Evolutionary conservation across 92 coral and sea anemone species (phyloP), one percentile per base, ranked within the genome.

Genomic region (Epizoanthus stellaris): DNA sequence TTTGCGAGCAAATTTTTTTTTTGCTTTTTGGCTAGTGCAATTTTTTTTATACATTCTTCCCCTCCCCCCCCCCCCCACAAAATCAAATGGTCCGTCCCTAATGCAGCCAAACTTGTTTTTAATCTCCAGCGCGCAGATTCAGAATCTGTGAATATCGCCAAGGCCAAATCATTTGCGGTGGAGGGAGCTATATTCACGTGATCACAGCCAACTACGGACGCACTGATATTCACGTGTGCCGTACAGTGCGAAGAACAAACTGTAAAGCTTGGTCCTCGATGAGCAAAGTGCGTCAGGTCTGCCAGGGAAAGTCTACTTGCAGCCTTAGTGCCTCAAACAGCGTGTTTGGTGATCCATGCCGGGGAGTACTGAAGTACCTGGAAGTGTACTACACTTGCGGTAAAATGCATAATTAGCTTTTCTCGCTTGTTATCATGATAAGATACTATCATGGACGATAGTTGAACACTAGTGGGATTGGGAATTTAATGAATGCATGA

Each of bases 321-420:
- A 39, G 12, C 5, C 58, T 71, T 5, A 54, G 2, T 16, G 76
- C 76, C 21, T 71, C 76, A 71, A 71, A 42, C 76, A 71, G 76
- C 59, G 76, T 42, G 59, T 71, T 71, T 71, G 76, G 76, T 71
- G 76, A 71, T 13, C 76, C 76, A 19, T 71, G 76, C 58, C 6
- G 3, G 13, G 34, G 76, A 6, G 47, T 30, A 40, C 1, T 16
- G 4, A 71, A 71, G 15, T 71, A 71, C 58, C 36, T 71, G 15
- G 76, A 71, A 25, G 58, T 71, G 3, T 36, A 71, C 58, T 71
- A 71, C 59, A 42, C 23, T 71, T 71, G 76, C 21, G 76, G 76
- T 71, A 69, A 45, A 45, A 45, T 45, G 52, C 52, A 6, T 10
- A 7, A 45, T 30, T 45, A 45, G 9, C 10, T 5, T 45, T 45